These are phyloP conservation scores for Carollia perspicillata DNA, from an alignment of 2,113 vertebrate species.

Conservation along the genomic window DNA sequence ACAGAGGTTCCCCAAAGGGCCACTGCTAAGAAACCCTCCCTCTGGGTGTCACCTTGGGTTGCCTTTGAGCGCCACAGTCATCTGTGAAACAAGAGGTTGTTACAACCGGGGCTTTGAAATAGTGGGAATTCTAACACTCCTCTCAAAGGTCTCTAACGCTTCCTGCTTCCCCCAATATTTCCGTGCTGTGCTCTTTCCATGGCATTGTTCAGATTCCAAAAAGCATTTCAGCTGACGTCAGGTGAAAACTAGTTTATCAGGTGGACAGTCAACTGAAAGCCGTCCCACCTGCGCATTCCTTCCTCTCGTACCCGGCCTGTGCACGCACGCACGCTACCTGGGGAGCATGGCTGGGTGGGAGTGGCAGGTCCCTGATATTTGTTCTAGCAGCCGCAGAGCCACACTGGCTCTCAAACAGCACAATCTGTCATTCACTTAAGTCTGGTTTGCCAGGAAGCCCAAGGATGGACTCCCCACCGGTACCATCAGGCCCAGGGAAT, in stretches of 20 bases:
- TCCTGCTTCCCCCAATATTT: neutral
- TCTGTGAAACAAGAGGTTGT: neutral
- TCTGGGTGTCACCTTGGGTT: neutral
- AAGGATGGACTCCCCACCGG: constrained; percentile 71
- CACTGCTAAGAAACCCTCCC: neutral
- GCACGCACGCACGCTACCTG: too few relatives aligned
- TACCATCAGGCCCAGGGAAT: constrained; percentile 74
- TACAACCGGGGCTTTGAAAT: neutral
- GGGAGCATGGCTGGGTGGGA: neutral
- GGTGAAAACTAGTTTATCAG: neutral
- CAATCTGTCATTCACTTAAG: constrained; percentile 70
- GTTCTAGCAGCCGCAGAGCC: constrained; percentile 16
- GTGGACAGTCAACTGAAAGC: neutral
- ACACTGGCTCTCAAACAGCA: constrained; percentile 34
- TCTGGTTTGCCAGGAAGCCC: constrained; percentile 61
- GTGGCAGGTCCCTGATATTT: neutral
- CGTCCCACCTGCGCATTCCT: neutral
- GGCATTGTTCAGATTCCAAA: neutral
- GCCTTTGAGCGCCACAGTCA: neutral
- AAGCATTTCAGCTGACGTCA: neutral
- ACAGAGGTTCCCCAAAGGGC: neutral
- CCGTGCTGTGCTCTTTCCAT: neutral
- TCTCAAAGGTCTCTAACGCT: neutral
- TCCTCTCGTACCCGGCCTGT: rapidly evolving
- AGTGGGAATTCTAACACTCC: neutral